Evolutionary conservation across 2,113 vertebrate species (phyloP), one percentile per base, ranked within the genome.

Genomic region (Microcebus murinus): DNA sequence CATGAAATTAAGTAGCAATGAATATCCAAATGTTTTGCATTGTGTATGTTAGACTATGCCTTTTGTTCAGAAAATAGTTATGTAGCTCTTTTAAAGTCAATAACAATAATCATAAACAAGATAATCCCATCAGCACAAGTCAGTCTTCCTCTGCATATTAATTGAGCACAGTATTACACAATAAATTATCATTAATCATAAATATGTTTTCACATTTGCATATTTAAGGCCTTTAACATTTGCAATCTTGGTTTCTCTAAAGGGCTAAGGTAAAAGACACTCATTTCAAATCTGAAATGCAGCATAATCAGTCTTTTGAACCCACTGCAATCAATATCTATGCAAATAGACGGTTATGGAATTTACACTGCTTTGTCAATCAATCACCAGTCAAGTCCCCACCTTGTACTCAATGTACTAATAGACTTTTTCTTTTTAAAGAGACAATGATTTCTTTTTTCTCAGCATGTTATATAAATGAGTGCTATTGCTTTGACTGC

Each of bases 121-220:
- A 94, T 91, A 97, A 96, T 97, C 74, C 82, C 84, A 95, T 90
- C 73, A 92, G 70, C 42, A 68, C 13, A 91, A 87, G 68, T 65
- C 63, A 81, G n/a, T 73, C 70, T 96, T 88, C 55, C 45, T 91
- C 80, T 90, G 79, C 61, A 87, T 95, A 92, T 87, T 97, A 97
- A 96, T 92, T 97, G 94, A 94, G 79, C n/a, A 90, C 31, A 68
- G 70, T 91, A 93, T 95, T 97, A 50, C 29, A 95, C 80, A 97
- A 97, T 97, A 96, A 94, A 94, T 96, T 96, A 91, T 81, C 83
- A 81, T 94, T 96, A 95, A 97, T 94, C 70, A 68, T 93, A 96
- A 95, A 87, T 96, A 77, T 20, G 10, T 95, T 94, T 97, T 94
- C 63, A 77, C 27, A 91, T 77, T 74, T 96, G 94, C 57, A 94